A percentile compares a stretch with the other conserved stretches of the same genome.
phyloP scores from a whole-genome alignment of 2,888 invertebrate genomes.

The Lithosia quadra region DNA sequence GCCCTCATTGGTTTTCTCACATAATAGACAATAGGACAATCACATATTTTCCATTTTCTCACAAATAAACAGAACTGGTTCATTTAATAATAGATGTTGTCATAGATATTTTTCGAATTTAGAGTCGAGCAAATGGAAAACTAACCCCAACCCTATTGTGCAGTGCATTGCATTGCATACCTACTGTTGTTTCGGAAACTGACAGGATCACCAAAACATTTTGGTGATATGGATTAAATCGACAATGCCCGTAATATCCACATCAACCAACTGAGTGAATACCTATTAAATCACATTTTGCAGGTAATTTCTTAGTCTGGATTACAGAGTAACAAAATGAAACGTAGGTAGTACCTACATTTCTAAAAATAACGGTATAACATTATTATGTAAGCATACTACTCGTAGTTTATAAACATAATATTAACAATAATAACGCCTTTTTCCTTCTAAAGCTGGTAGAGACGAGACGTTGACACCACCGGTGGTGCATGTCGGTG shows the following conservation, averaged over 20 bases:
- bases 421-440: too few species aligned
- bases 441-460: too few species aligned
- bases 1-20: background rate
- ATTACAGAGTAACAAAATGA: too few species aligned
- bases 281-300: background rate
- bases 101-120: background rate
- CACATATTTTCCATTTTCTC: background rate
- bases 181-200: too few species aligned
- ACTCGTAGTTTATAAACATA: too few species aligned
- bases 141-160: background rate
- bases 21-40: conserved; percentile 10
- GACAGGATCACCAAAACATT: too few species aligned
- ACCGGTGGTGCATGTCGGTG: too few species aligned
- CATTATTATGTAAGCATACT: too few species aligned
- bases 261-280: background rate
- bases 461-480: too few species aligned
- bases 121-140: too few species aligned
- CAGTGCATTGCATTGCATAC: background rate
- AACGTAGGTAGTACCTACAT: too few species aligned
- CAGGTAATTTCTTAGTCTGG: background rate
- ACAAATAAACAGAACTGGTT: background rate
- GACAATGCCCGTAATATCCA: background rate
- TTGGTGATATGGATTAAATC: background rate
- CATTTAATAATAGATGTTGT: background rate
- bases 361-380: too few species aligned